Base-by-base conservation (phyloP, 2,113 vertebrate genomes). In the Hassar affinis region DNA sequence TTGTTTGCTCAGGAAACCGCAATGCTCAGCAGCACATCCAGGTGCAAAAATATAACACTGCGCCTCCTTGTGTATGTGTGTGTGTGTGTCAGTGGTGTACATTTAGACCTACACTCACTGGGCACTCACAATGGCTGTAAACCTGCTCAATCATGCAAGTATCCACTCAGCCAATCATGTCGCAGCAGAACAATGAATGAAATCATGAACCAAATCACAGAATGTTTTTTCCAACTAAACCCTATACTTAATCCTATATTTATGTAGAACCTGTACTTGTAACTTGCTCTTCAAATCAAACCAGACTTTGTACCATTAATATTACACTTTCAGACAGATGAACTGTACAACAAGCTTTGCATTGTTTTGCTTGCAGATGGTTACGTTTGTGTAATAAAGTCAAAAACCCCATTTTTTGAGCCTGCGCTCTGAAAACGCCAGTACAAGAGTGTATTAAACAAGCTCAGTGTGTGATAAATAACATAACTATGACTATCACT, bases 1-100 rank as follows among this genome's bases (percentile, higher is more conserved):
- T 20, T 33, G 66, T 71, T 74, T 42, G 47, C 9, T 68, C 62
- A 87, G 86, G 79, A 87, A 84, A 84, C 82, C 86, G 74, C 85
- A 84, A 20, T 6, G 11, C 57, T 38, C 54, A 51, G n/a, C 76
- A 72, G 14, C 33, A 52, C 35, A 56, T 20, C 20, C 77, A 84
- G 77, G 61, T 74, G 83, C 68, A 62, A 72, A 27, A 71, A 51
- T 38, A 14, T 0, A 38, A 52, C 47, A 75, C 9, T 76, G 74
- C 30, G 74, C 74, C 74, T 51, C 74, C 74, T 77, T 35, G 74
- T 22, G 74, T 6, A 9, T 27, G n/a, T 75, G 18, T 6, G 15
- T 27, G 72, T 33, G 3, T 20, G n/a, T n/a, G n/a, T n/a, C 12
- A 30, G 38, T 25, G 15, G 11, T n/a, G 12, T 71, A 10, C n/a